Evolutionary conservation across 2,797 vertebrate genomes (phyloP).

Genomic region (Anguilla megastoma): DNA sequence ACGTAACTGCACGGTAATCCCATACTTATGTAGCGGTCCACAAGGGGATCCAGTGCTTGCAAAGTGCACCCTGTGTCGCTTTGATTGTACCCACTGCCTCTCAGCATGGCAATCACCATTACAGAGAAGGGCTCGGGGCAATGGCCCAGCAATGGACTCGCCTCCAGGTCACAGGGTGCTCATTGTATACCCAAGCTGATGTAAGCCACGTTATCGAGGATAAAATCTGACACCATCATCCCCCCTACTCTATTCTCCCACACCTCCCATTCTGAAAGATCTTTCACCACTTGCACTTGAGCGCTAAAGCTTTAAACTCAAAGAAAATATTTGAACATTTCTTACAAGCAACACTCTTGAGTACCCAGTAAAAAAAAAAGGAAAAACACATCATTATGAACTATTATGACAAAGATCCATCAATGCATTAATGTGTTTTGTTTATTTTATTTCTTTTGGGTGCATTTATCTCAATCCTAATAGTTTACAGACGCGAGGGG

Average conservation of each 20-base stretch:
- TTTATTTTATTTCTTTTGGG: not conserved
- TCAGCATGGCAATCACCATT: not conserved
- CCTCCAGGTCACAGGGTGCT: not conserved
- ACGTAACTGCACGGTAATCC: not conserved
- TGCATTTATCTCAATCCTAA: slow-evolving; percentile 1
- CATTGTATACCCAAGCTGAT: not conserved
- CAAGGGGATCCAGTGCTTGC: not conserved
- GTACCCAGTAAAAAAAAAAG: not conserved
- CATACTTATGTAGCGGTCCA: not conserved
- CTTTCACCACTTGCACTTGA: not conserved
- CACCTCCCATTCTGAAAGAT: not conserved
- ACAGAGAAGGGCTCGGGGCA: not conserved
- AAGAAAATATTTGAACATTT: not conserved
- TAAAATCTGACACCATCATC: not conserved
- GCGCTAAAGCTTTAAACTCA: not conserved
- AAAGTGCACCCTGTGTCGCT: not conserved
- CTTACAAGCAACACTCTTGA: not conserved
- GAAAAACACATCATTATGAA: not conserved
- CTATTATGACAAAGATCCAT: not conserved
- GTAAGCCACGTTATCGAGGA: not conserved
- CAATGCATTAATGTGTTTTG: not conserved
- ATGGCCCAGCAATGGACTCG: not conserved
- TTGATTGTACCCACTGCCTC: not conserved
- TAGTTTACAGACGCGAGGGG: not conserved
- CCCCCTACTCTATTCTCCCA: not conserved